Base-by-base conservation (phyloP, 1,140 invertebrate genomes). In the Euwallacea similis region DNA sequence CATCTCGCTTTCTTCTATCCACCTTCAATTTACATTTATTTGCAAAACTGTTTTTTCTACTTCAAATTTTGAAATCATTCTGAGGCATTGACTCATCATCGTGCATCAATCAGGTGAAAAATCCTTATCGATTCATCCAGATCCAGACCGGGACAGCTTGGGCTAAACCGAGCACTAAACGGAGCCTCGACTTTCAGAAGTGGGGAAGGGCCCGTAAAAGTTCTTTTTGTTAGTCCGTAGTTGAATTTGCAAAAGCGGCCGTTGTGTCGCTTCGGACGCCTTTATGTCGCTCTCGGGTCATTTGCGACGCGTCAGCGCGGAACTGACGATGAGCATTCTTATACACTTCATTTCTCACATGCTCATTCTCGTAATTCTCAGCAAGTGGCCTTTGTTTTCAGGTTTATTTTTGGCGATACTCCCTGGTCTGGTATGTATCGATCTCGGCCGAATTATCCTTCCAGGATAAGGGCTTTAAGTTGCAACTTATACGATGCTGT, bases 261-360 rank as follows among this genome's bases (percentile, higher is more conserved):
- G 65, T 66, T 47, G 16, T 66, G 55, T 64, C 15, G 50, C 46
- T 16, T 56, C 65, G 73, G 74, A 75, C 77, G 77, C 77, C 77
- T 77, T 75, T 76, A 74, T 77, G 77, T 77, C 77, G 76, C 75
- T 69, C 72, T 71, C 75, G 74, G 69, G 71, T 77, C 77, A 78
- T 78, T 78, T 77, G 76, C 70, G 74, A 76, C 75, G 76, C 76
- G 75, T 75, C 73, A 75, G 75, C 71, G 58, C 65, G 76, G 76
- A 78, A 78, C 73, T 76, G 77, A 75, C 72, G 75, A 77, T 76
- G 76, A 75, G 72, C 75, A 78, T 78, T 78, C 76, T 78, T 78
- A 72, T 76, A 74, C 76, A 74, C 73, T 76, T 74, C 74, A 76
- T 70, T 78, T 75, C 67, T 61, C 64, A 59, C 70, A 70, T 71